These are phyloP conservation scores for Cirrhinus molitorella DNA, from an alignment of 2,797 vertebrate species.

Conservation along the genomic window DNA sequence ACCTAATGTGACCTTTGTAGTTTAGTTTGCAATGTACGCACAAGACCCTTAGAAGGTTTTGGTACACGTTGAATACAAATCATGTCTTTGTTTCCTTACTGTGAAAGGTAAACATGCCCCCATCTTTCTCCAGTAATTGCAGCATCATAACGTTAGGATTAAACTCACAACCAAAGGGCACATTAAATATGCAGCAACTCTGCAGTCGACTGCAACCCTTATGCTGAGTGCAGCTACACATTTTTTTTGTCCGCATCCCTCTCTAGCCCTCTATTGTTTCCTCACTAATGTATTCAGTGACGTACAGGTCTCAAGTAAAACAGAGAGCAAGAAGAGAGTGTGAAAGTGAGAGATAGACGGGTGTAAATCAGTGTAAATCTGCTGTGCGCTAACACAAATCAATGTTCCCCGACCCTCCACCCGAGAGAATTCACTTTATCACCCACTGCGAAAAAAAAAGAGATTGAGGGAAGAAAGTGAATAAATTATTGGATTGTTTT, in stretches of 20 bases:
- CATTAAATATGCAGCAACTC: slow-evolving; percentile 48
- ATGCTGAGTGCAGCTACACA: slow-evolving; percentile 9
- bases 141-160: slow-evolving; percentile 30
- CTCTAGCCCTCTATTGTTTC: slow-evolving; percentile 1
- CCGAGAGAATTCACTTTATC: slow-evolving; percentile 41
- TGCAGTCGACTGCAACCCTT: slow-evolving; percentile 7
- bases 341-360: slow-evolving; percentile 1
- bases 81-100: slow-evolving; percentile 3
- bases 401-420: slow-evolving; percentile 31
- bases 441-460: neutral
- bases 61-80: neutral
- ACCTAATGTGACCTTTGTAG: neutral
- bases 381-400: slow-evolving; percentile 18
- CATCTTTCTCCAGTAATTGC: slow-evolving; percentile 32
- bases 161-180: slow-evolving; percentile 44
- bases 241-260: neutral
- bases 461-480: slow-evolving; percentile 7
- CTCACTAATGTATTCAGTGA: neutral
- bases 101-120: slow-evolving; percentile 15
- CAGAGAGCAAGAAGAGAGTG: neutral
- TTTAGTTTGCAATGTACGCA: neutral
- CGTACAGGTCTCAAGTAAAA: neutral
- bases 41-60: neutral
- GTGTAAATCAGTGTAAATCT: slow-evolving; percentile 39
- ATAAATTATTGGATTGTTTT: neutral